phyloP scores from a whole-genome alignment of 2,888 invertebrate species.

The Callinectes sapidus region DNA sequence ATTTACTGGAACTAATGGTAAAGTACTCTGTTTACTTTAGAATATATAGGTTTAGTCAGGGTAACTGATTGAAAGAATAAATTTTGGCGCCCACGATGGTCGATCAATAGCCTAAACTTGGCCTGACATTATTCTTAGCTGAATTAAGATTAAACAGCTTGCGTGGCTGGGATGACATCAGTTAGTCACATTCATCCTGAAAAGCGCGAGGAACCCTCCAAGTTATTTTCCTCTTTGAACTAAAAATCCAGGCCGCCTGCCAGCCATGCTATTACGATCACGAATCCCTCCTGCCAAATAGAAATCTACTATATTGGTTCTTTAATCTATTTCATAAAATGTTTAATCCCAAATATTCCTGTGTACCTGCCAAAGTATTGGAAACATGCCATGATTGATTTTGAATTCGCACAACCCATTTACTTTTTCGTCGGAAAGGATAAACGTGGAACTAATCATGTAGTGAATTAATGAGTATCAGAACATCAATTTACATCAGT shows the following conservation, averaged over 20 bases:
- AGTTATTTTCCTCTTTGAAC: background rate
- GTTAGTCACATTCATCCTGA: background rate
- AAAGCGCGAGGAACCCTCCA: background rate
- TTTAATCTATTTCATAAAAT: background rate
- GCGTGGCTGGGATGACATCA: background rate
- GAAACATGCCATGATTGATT: conserved; percentile 3
- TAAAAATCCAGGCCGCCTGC: background rate
- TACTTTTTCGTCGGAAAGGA: background rate
- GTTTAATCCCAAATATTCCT: background rate
- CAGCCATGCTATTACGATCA: background rate
- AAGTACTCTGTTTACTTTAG: background rate
- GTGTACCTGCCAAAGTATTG: background rate
- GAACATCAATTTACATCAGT: background rate
- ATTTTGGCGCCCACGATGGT: no score
- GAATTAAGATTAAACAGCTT: background rate
- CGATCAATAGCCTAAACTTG: no score
- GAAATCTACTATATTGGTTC: background rate
- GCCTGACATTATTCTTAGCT: no score
- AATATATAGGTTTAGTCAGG: background rate
- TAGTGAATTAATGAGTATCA: background rate
- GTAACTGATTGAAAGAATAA: no score
- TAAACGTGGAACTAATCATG: background rate
- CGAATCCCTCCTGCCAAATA: background rate
- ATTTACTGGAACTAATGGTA: background rate
- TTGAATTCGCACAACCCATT: background rate